These are phyloP conservation scores for Pteronura brasiliensis DNA, from an alignment of 2,113 vertebrate genomes.

Conservation along the genomic window DNA sequence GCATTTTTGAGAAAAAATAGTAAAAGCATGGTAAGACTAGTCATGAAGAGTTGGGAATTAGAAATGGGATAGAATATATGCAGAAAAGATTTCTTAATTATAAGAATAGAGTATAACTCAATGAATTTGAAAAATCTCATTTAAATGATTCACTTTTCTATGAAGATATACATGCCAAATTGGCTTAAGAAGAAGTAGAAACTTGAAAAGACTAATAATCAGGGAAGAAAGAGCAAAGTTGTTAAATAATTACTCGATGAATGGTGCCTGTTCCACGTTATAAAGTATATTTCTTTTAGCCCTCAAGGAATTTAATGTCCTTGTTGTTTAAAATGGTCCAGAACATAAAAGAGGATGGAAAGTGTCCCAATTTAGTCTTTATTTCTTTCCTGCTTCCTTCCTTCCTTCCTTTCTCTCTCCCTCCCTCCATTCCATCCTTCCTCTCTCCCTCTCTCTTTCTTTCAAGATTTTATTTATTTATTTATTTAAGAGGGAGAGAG, in stretches of 20 bases:
- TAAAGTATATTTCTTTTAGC: not conserved
- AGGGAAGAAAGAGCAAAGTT: not conserved
- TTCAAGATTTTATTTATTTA: too few relatives aligned
- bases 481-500: too few relatives aligned
- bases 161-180: not conserved
- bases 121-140: not conserved
- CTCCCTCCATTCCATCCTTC: too few relatives aligned
- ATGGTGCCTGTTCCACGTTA: not conserved
- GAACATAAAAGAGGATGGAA: not conserved
- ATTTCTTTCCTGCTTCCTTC: not conserved
- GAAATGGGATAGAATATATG: not conserved
- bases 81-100: not conserved
- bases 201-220: not conserved
- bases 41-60: not conserved
- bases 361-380: not conserved
- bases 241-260: not conserved
- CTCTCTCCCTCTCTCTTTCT: too few relatives aligned
- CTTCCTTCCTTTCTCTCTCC: too few relatives aligned
- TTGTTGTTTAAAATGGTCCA: conserved; percentile 13
- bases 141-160: conserved; percentile 5
- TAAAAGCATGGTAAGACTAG: not conserved
- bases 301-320: not conserved
- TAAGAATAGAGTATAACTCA: not conserved
- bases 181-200: not conserved
- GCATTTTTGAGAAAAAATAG: not conserved